phyloP scores from a whole-genome alignment of 2,888 invertebrate species.

The Hermaeophaga mercurialis region DNA sequence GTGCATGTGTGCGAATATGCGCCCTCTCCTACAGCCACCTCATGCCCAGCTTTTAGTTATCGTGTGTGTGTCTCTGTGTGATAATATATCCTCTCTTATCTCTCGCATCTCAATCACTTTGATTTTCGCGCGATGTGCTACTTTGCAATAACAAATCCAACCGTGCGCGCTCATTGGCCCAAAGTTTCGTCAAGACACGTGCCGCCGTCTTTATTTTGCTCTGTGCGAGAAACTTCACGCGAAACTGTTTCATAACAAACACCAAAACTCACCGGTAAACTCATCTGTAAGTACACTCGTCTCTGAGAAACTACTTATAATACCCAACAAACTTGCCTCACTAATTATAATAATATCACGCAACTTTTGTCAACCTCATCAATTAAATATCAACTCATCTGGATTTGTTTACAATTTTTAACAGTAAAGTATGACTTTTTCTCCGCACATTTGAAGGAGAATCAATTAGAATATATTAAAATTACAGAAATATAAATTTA shows the following conservation, averaged over 20 bases:
- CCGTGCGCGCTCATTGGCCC: constrained; percentile 41
- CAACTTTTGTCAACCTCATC: too few relatives aligned
- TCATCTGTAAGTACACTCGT: constrained; percentile 27
- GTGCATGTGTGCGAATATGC: constrained; percentile 45
- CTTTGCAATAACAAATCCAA: constrained; percentile 46
- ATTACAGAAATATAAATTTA: too few relatives aligned
- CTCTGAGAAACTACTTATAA: too few relatives aligned
- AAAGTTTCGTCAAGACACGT: constrained; percentile 40
- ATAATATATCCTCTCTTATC: constrained; percentile 4
- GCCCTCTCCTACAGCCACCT: constrained; percentile 32
- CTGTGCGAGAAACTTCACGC: constrained; percentile 26
- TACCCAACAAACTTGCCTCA: too few relatives aligned
- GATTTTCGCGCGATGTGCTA: constrained; percentile 43
- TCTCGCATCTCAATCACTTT: constrained; percentile 31
- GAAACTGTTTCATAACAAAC: constrained; percentile 30
- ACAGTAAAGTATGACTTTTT: too few relatives aligned
- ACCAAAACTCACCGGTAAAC: constrained; percentile 24
- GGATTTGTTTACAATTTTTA: too few relatives aligned
- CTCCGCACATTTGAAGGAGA: too few relatives aligned
- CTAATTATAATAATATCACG: too few relatives aligned
- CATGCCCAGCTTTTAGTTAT: constrained; percentile 34
- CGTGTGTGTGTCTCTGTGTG: constrained; percentile 32
- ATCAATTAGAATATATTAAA: too few relatives aligned
- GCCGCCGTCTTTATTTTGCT: constrained; percentile 34
- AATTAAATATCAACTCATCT: too few relatives aligned